Base-by-base conservation (phyloP, 2,113 vertebrate species). In the Epinephelus cyanopodus region DNA sequence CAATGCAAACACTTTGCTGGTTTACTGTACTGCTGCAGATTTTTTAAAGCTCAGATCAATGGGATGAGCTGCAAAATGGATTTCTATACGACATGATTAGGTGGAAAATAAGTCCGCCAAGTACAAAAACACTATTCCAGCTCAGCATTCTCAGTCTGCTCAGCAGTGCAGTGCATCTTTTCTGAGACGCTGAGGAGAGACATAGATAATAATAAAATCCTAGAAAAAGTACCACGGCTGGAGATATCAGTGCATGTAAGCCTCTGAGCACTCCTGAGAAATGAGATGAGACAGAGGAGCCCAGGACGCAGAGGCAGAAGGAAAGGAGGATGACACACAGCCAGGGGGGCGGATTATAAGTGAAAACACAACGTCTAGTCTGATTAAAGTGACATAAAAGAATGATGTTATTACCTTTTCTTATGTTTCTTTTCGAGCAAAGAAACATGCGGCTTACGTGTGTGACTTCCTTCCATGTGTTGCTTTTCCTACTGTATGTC, bases 261-360 rank as follows among this genome's bases (percentile, higher is more conserved):
- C 7, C 23, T 66, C 70, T 58, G 74, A 74, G 78, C 67, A 74
- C 42, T 77, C 13, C 50, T 63, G 77, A 86, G 74, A 76, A 82
- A 79, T 73, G 33, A 29, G 52, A 74, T 61, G 70, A 79, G 77
- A 79, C 74, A 29, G 27, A 85, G 33, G 48, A 6, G 5, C 23
- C 42, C n/a, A 27, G 29, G 6, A 64, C n/a, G 3, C 27, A 33
- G 29, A 3, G 74, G 69, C 15, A 29, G 27, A 48, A 3, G 60
- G 19, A 14, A 33, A 6, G 19, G 17, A 69, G 33, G 73, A 39
- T 3, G 62, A 27, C 29, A 15, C 12, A 10, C 5, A 27, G 60
- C 53, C 3, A 18, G 54, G 7, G 15, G 58, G 33, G 6, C 3
- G 3, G 18, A 13, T 45, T 14, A 53, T 42, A 11, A 17, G 17